Base-by-base conservation (phyloP, 2,797 vertebrate species). In the Bucorvus abyssinicus region DNA sequence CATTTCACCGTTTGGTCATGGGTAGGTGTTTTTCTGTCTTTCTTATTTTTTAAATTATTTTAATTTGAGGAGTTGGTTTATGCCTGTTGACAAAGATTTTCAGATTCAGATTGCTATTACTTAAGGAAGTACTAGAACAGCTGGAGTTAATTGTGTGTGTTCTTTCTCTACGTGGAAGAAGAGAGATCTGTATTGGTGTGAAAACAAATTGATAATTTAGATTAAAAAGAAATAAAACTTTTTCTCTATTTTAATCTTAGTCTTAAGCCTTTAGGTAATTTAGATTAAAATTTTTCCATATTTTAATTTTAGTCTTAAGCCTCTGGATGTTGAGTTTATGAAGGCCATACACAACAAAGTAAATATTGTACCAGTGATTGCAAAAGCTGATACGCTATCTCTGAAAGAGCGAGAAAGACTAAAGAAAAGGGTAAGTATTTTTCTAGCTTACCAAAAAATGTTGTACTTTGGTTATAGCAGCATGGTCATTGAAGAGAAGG, bases 321-420 rank as follows among this genome's bases (percentile, higher is more conserved):
- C 99, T 36, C 97, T 99, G 96, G 99, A 99, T 74, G 99, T 99
- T 71, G 98, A 99, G 82, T 99, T 99, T 94, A 99, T 99, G 99
- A 99, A 99, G 98, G 99, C 99, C 45, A 99, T 99, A 94, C 99
- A 99, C 98, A 99, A 99, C 95, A 99, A 99, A 97, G 99, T 99
- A 90, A 99, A 99, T 30, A 99, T 99, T 65, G 99, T 99, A 67
- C 99, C 99, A 27, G 99, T 99, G 97, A 99, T 99, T 40, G 99
- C 99, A 61, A 99, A 99, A 97, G 99, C 99, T 4, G 99, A 99
- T 97, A 99, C 99, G 0, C 99, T 99, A 85, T 99, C 99, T 30
- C 98, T 99, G 96, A 98, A 98, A 94, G 99, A 99, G 90, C 96
- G 99, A 69, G 99, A 99, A 95, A 98, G 99, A 87, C 98, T 99